Evolutionary conservation across 2,113 vertebrate genomes (phyloP).

Genomic region (Prionailurus bengalensis): DNA sequence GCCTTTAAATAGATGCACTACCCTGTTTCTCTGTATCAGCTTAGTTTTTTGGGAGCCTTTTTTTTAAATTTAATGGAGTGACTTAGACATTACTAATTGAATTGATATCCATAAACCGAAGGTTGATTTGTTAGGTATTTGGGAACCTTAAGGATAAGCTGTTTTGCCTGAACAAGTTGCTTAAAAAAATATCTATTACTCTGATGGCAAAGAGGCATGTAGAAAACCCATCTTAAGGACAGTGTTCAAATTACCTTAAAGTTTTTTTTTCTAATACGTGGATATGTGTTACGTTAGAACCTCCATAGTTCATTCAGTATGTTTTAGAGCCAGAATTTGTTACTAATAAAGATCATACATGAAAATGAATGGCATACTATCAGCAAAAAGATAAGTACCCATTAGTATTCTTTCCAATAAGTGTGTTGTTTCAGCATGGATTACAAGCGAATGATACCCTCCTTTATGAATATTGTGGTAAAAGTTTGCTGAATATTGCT

Average conservation of each 20-base stretch:
- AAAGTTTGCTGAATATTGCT: conserved; percentile 24
- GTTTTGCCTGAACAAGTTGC: neutral
- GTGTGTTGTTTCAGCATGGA: conserved; percentile 4
- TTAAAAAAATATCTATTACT: neutral
- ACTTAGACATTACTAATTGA: conserved; percentile 11
- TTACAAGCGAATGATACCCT: neutral
- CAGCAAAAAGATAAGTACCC: neutral
- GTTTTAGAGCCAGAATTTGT: conserved; percentile 49
- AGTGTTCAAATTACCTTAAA: neutral
- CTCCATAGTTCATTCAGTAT: neutral
- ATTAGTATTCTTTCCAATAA: conserved; percentile 27
- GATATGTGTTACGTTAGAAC: conserved; percentile 35
- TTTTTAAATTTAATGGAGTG: neutral
- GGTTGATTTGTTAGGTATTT: conserved; percentile 13
- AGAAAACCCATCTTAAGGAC: neutral
- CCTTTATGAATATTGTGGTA: neutral
- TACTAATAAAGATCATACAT: conserved; percentile 46
- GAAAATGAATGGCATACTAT: conserved; percentile 2
- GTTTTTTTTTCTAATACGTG: conserved; percentile 43
- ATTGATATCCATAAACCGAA: neutral
- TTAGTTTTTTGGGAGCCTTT: neutral
- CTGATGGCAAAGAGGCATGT: neutral
- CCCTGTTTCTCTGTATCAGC: neutral
- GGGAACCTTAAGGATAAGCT: conserved; percentile 9
- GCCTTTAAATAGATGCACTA: conserved; percentile 19